phyloP scores from a whole-genome alignment of 2,113 vertebrate genomes.

The Thunnus thynnus region DNA sequence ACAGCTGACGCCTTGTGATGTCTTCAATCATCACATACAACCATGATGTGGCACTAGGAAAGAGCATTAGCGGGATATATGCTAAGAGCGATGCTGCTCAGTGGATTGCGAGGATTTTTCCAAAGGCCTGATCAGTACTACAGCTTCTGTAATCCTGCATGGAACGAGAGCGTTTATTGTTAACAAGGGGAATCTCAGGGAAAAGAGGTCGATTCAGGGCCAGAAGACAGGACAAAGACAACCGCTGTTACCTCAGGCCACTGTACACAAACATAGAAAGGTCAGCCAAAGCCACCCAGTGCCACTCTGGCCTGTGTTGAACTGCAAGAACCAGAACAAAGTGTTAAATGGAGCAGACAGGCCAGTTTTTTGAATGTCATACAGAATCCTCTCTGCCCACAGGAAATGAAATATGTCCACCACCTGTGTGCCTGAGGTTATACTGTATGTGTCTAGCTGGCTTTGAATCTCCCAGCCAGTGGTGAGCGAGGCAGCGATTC shows the following conservation, averaged over 20 bases:
- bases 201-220: background rate
- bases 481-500: slow-evolving; percentile 46
- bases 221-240: slow-evolving; percentile 20
- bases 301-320: slow-evolving; percentile 11
- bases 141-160: slow-evolving; percentile 36
- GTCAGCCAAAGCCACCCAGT: slow-evolving; percentile 34
- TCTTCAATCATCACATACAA: background rate
- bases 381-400: background rate
- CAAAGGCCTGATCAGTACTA: slow-evolving; percentile 47
- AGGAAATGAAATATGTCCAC: slow-evolving; percentile 52
- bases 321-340: slow-evolving; percentile 38
- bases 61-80: background rate
- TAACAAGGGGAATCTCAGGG: slow-evolving; percentile 11
- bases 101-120: background rate
- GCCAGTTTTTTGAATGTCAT: slow-evolving; percentile 39
- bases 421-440: slow-evolving; percentile 7
- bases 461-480: slow-evolving; percentile 10
- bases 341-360: slow-evolving; percentile 20
- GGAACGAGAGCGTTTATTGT: slow-evolving; percentile 46
- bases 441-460: background rate
- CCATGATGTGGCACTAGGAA: background rate
- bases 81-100: background rate
- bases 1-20: background rate
- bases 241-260: slow-evolving; percentile 20
- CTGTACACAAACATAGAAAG: slow-evolving; percentile 36